Base-by-base conservation (phyloP, 2,113 vertebrate genomes). In the Tachysurus vachellii region DNA sequence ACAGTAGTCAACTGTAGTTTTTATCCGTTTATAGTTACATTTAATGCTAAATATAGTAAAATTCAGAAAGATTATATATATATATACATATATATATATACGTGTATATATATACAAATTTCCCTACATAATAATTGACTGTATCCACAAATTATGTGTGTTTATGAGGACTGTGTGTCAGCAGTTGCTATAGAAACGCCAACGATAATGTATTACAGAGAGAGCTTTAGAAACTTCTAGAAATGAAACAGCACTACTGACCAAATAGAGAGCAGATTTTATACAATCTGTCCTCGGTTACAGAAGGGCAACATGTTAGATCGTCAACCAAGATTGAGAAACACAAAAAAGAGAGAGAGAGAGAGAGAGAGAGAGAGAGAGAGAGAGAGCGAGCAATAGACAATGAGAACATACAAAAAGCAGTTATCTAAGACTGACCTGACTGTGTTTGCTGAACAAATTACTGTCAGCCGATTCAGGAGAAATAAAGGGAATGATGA, bases 391-490 rank as follows among this genome's bases (percentile, higher is more conserved):
- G 56, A 23, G 80, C 75, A 75, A 70, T 59, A 57, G 64, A 82
- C 54, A 87, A 82, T 62, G 47, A 53, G 68, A 62, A 73, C 42
- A 64, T 56, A 76, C n/a, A 56, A 61, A 86, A 82, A 82, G 85
- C 77, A 59, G 89, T 85, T 47, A 62, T 81, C 80, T 86, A 68
- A 75, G 57, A 57, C n/a, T 87, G 75, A 83, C 84, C 85, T 73
- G 53, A 62, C 62, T 62, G 36, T 86, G 85, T 90, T 90, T 90
- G 80, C 85, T 82, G 81, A 88, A 85, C 89, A 90, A 88, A 88
- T 88, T 86, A 88, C 87, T 88, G 84, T 88, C 89, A 88, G 87
- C 47, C 75, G 83, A 86, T 86, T 86, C 75, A 84, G 62, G 86
- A 86, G 64, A 70, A 79, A 88, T 90, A 88, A 88, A 84, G 59